Percentiles rank a stretch among this genome's conserved stretches.
Evolutionary conservation across 2,888 invertebrate genomes (phyloP).

Genomic region (Temnothorax rugatulus): DNA sequence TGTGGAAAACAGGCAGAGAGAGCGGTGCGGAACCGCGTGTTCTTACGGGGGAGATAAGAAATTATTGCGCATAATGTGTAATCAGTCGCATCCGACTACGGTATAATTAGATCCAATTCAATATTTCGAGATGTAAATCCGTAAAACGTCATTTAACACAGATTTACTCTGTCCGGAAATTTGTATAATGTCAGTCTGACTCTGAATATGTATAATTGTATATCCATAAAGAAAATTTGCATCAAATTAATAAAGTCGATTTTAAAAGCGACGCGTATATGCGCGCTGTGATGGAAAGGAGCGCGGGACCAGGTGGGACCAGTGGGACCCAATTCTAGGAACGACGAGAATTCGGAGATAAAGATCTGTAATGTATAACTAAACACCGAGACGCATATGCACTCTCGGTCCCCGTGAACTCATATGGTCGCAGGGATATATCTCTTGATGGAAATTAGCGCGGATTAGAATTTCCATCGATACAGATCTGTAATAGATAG

Average conservation of each 20-base stretch:
- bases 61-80: not conserved
- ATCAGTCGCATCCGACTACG: not conserved
- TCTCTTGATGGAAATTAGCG: constrained; percentile 32
- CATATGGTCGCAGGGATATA: not conserved
- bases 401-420: not conserved
- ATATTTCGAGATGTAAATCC: not conserved
- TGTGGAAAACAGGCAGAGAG: not conserved
- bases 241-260: not conserved
- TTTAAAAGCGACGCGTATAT: not conserved
- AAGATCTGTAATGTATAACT: constrained; percentile 18
- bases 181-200: not conserved
- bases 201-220: not conserved
- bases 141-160: not conserved
- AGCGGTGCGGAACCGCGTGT: not conserved
- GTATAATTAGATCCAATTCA: not conserved
- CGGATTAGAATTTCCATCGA: constrained; percentile 10
- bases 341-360: not conserved
- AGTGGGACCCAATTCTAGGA: not conserved
- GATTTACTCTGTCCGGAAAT: not conserved
- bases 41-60: not conserved
- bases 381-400: constrained; percentile 11
- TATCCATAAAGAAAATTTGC: not conserved
- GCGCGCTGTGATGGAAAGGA: not conserved
- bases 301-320: constrained; percentile 3
- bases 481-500: constrained; percentile 11